phyloP scores from a whole-genome alignment of 1,140 invertebrate species.

The Venturia canescens region DNA sequence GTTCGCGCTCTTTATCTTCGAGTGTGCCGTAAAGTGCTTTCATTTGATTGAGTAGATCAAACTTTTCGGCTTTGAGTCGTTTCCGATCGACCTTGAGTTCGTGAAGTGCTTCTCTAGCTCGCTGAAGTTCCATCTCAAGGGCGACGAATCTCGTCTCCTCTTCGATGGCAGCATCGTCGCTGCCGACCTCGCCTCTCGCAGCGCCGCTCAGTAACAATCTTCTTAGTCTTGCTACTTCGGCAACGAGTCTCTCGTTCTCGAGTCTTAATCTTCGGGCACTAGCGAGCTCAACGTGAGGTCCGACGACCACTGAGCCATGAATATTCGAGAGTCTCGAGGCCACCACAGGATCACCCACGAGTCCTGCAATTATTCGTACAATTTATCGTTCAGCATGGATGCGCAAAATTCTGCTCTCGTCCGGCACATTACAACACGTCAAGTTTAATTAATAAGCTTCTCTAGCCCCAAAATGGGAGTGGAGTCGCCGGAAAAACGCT shows the following conservation, averaged over 20 bases:
- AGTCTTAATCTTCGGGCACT: slow-evolving; percentile 79
- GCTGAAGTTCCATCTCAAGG: slow-evolving; percentile 79
- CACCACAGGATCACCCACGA: slow-evolving; percentile 69
- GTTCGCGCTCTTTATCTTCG: slow-evolving; percentile 95
- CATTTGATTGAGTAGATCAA: slow-evolving; percentile 95
- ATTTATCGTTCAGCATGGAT: background rate
- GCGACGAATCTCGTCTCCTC: slow-evolving; percentile 78
- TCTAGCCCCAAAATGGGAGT: too few relatives aligned
- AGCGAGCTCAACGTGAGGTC: slow-evolving; percentile 65
- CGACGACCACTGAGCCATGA: slow-evolving; percentile 62
- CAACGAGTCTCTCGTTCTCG: slow-evolving; percentile 83
- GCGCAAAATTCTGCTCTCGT: too few relatives aligned
- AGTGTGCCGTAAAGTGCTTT: slow-evolving; percentile 95
- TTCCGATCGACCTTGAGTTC: slow-evolving; percentile 93
- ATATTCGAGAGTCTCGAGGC: slow-evolving; percentile 73
- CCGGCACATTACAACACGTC: too few relatives aligned
- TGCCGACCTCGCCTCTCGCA: slow-evolving; percentile 78
- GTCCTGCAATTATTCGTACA: slow-evolving; percentile 55
- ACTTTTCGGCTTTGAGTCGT: slow-evolving; percentile 94
- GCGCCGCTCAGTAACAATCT: slow-evolving; percentile 79
- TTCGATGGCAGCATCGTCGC: slow-evolving; percentile 75
- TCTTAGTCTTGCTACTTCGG: slow-evolving; percentile 81
- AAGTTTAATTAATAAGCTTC: background rate
- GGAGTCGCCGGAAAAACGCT: too few relatives aligned
- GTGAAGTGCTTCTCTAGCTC: slow-evolving; percentile 79